Base-by-base conservation (phyloP, 2,888 invertebrate genomes). In the Xestia sexstrigata region DNA sequence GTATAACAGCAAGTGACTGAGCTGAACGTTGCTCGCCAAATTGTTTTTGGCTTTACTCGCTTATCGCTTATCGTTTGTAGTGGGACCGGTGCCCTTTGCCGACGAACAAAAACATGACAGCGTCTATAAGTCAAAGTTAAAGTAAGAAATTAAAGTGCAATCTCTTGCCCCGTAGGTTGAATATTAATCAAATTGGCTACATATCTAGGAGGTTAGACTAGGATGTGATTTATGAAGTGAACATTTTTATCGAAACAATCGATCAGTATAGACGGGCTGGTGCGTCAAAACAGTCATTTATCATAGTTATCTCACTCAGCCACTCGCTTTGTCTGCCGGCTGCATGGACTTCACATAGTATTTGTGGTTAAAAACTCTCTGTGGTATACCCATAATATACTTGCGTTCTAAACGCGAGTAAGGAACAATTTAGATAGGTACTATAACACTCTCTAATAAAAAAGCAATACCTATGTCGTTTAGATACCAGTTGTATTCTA, bases 241-340 rank as follows among this genome's bases (percentile, higher is more conserved):
- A 89, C 90, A 92, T 91, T 94, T 93, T 93, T 94, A 93, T 94
- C 93, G 91, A 92, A 92, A 92, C 92, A 92, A 93, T 95, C 94
- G 93, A 93, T 92, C 91, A 86, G 1, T 86, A 87, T 82, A 88
- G 88, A 89, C 88, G 89, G 87, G 87, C 84, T 89, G 88, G 82
- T 89, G 90, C 92, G 94, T 95, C 95, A 93, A 93, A 93, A 92
- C 90, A 91, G 90, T 90, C 90, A 95, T 95, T 94, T 93, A 95
- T 95, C 95, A 95, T 90, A 88, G 93, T 93, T 94, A 94, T 95
- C 95, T 94, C 91, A 80, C 87, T 87, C 89, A 89, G 88, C 90
- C 93, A 92, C 93, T 93, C 91, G 90, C 88, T 91, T 92, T 92
- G 92, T 91, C 89, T 90, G 90, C 86, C 76, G 79, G 89, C 78